Conservation (phyloP, 2,797 vertebrate genomes). For the Busarellus nigricollis region DNA sequence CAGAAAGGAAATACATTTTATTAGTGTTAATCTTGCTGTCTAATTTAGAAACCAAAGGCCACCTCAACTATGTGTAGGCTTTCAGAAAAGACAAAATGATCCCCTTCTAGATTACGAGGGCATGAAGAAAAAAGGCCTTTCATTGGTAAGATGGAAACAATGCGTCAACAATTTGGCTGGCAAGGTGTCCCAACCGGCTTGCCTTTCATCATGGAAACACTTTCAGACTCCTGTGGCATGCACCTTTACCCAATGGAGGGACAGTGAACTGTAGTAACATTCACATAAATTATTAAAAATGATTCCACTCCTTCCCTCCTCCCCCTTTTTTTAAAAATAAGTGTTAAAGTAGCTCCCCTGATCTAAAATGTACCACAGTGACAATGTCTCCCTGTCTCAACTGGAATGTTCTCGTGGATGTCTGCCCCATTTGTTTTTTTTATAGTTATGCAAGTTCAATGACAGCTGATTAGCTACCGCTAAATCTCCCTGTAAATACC, state of each 20-base stretch:
- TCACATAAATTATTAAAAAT: neutral
- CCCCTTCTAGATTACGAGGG: neutral
- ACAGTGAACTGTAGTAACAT: neutral
- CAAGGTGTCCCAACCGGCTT: conserved; percentile 22
- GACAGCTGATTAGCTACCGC: neutral
- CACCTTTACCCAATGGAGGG: neutral
- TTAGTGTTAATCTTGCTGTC: conserved; percentile 18
- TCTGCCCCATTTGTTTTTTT: neutral
- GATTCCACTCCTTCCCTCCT: neutral
- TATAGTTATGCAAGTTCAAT: neutral
- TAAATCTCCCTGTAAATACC: neutral
- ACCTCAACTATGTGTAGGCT: conserved; percentile 29
- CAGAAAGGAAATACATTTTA: conserved; percentile 32
- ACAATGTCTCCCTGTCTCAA: neutral
- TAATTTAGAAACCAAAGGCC: conserved; percentile 48
- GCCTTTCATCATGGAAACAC: conserved; percentile 44
- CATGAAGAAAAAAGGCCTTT: neutral
- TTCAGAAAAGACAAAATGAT: conserved; percentile 46
- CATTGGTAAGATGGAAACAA: conserved; percentile 57
- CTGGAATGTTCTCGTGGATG: neutral
- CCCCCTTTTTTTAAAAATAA: neutral
- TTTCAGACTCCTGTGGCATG: conserved; percentile 23
- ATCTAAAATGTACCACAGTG: neutral
- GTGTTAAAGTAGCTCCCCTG: neutral
- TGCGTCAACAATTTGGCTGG: conserved; percentile 26